These are phyloP conservation scores for Anguilla japonica DNA, from an alignment of 2,113 vertebrate genomes.

Conservation along the genomic window DNA sequence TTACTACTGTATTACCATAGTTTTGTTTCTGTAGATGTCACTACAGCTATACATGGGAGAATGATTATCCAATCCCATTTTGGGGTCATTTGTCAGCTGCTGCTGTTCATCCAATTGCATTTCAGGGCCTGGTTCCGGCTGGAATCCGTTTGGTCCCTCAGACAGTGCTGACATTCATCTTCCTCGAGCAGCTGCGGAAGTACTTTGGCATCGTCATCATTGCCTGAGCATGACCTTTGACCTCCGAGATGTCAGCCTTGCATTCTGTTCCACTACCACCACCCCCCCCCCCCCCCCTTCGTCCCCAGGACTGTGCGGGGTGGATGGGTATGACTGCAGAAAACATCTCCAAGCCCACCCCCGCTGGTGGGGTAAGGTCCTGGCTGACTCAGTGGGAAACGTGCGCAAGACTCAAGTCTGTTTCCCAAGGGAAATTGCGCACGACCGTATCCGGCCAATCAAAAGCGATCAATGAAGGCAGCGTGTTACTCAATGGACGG, in stretches of 20 bases:
- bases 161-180: conserved; percentile 71
- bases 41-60: background rate
- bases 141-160: conserved; percentile 71
- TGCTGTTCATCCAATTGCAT: conserved; percentile 1
- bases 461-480: too few relatives aligned
- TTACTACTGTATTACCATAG: background rate
- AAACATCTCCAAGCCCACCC: background rate
- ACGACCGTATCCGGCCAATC: too few relatives aligned
- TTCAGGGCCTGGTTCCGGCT: conserved; percentile 70
- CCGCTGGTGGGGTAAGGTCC: background rate
- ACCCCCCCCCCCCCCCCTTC: background rate
- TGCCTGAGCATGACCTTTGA: conserved; percentile 43
- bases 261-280: background rate
- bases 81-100: background rate
- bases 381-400: background rate
- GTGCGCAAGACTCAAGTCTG: too few relatives aligned
- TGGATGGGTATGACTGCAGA: background rate
- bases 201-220: conserved; percentile 65
- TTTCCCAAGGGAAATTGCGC: too few relatives aligned
- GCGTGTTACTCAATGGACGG: too few relatives aligned
- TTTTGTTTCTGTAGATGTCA: background rate
- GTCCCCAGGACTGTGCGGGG: background rate
- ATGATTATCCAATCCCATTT: background rate
- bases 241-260: background rate
- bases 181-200: conserved; percentile 71